Evolutionary conservation across 2,888 invertebrate species (phyloP), one percentile per base, ranked within the genome.

Genomic region (Xestobium rufovillosum): DNA sequence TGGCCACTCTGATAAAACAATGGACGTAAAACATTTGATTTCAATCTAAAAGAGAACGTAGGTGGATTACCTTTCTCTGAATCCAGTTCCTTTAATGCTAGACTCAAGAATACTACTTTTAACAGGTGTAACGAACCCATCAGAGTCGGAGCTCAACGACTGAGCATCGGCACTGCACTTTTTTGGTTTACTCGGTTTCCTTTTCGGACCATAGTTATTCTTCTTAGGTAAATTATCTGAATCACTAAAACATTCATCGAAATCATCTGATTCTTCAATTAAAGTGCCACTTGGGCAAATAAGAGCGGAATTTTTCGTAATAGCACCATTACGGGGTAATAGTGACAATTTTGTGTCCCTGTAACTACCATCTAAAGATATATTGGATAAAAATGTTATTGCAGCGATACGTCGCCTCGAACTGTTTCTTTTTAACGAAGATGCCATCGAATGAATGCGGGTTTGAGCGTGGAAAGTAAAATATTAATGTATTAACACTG

Each of bases 331-430:
- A 40, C 66, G 59, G 31, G 69, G 62, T 35, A 70, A 47, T 17
- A 67, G 51, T 14, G 68, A 70, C 57, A 78, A 63, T 64, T 73
- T 77, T 42, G 80, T 78, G 62, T 84, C 83, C 60, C 76, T 78
- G 66, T 85, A 82, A 52, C 35, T 39, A 49, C 94, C 94, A 72
- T 94, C 92, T 45, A 95, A 73, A 45, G 94, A 91, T 62, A 96
- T 95, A 69, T 94, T 95, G 36, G 91, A 84, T 53, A 96, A 74
- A 72, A 95, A 96, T 59, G 89, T 86, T 58, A 92, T 78, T 52
- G 95, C 95, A 60, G 92, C 90, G 55, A 91, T 76, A 66, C 90
- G 78, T 68, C 89, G 77, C 60, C 87, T 78, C 57, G 85, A 84
- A 68, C 80, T 78, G 57, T 69, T 69, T 53, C 70, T 67, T 59